Evolutionary conservation across 2,888 invertebrate species (phyloP).

Genomic region (Drosophila lutescens): DNA sequence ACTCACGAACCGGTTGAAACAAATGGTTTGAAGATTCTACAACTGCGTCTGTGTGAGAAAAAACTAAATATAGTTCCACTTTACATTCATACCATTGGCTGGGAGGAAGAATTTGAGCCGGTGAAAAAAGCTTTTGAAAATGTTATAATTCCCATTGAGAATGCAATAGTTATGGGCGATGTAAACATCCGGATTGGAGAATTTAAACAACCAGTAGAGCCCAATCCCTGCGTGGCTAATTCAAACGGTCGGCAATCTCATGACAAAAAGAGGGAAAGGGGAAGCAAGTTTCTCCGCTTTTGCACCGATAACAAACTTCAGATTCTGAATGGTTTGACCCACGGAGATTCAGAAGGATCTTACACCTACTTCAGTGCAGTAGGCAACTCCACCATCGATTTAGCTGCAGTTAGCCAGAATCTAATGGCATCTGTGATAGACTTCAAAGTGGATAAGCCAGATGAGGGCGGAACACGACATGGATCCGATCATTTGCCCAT

Average conservation of each 20-base stretch:
- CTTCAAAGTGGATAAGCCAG: conserved; percentile 15
- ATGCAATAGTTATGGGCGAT: conserved; percentile 16
- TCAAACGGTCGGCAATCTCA: conserved; percentile 13
- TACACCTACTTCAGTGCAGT: conserved; percentile 1
- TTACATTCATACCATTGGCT: conserved; percentile 3
- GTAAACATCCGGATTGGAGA: conserved; percentile 19
- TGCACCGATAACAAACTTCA: conserved; percentile 2
- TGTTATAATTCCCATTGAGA: not conserved
- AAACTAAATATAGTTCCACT: conserved; percentile 10
- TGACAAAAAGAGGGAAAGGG: conserved; percentile 6
- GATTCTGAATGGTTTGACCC: conserved; percentile 19
- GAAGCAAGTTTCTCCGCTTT: not conserved
- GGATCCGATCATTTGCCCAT: conserved; percentile 32
- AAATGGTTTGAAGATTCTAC: not conserved
- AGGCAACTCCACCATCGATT: conserved; percentile 20
- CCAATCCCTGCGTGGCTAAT: conserved; percentile 11
- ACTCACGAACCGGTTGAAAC: not conserved
- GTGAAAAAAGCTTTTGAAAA: not conserved
- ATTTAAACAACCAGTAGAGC: conserved; percentile 11
- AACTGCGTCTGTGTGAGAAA: not conserved
- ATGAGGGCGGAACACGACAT: not conserved
- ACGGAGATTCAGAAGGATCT: conserved; percentile 1
- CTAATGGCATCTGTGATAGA: conserved; percentile 7
- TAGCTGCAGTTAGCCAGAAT: conserved; percentile 15
- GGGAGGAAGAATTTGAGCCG: conserved; percentile 7